Conservation (phyloP, 2,888 invertebrate species). For the Orchestes rusci region DNA sequence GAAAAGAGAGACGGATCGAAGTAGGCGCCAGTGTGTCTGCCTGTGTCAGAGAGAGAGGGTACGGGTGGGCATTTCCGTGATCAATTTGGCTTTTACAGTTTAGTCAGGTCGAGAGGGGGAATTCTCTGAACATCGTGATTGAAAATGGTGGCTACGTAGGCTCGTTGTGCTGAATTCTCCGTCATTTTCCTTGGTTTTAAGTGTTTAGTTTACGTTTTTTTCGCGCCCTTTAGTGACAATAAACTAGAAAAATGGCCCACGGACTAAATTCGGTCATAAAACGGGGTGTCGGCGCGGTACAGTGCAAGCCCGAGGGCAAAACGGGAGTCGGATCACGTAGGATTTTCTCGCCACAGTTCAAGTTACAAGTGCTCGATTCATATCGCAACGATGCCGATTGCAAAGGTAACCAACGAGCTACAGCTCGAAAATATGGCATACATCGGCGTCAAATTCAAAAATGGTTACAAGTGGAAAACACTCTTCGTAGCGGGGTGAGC, state of each 20-base stretch:
- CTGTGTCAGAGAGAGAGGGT: conserved; percentile 15
- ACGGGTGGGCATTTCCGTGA: conserved; percentile 23
- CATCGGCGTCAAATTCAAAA: conserved; percentile 87
- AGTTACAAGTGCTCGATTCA: conserved; percentile 81
- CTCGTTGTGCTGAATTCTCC: conserved; percentile 35
- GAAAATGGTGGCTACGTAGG: conserved; percentile 51
- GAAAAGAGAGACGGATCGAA: conserved; percentile 17
- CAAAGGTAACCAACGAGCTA: conserved; percentile 83
- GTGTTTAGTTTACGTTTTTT: conserved; percentile 31
- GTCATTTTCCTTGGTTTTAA: conserved; percentile 34
- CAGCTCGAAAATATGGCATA: conserved; percentile 83
- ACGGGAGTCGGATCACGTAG: conserved; percentile 69
- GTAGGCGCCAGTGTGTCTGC: conserved; percentile 20
- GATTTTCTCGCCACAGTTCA: conserved; percentile 84
- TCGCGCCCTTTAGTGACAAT: conserved; percentile 17
- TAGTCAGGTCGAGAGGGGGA: conserved; percentile 45
- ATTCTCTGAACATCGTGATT: conserved; percentile 47
- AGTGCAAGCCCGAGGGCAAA: conserved; percentile 43
- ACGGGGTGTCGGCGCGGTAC: conserved; percentile 39
- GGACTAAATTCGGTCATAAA: conserved; percentile 50
- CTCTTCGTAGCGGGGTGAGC: conserved; percentile 65
- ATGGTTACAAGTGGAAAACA: conserved; percentile 81
- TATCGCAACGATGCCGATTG: conserved; percentile 81
- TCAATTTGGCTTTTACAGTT: conserved; percentile 49
- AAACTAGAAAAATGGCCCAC: conserved; percentile 49